phyloP scores from a whole-genome alignment of 2,888 invertebrate species.

The Cephonodes hylas region DNA sequence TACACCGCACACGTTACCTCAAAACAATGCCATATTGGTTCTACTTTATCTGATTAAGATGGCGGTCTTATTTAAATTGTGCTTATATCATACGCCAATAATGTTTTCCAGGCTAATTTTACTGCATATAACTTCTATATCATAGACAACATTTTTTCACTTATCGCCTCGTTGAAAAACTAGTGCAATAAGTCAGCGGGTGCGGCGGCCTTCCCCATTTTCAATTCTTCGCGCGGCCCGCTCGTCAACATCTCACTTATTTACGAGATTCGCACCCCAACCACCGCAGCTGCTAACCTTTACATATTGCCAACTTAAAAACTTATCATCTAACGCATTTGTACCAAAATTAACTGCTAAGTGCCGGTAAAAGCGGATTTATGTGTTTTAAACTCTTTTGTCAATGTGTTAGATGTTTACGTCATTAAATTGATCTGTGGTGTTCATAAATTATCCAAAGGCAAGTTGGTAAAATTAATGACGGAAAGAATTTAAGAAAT shows the following conservation, averaged over 20 bases:
- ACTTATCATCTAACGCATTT: conserved; percentile 1
- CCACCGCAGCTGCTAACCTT: conserved; percentile 47
- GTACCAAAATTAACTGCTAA: too few relatives aligned
- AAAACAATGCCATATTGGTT: too few relatives aligned
- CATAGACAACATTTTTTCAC: neutral
- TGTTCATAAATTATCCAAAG: too few relatives aligned
- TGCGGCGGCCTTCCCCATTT: conserved; percentile 39
- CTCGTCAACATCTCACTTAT: conserved; percentile 76
- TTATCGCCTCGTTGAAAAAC: neutral
- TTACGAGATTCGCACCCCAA: conserved; percentile 65
- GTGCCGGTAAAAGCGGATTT: neutral
- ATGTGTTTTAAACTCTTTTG: neutral
- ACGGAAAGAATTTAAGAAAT: too few relatives aligned
- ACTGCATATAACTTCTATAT: neutral
- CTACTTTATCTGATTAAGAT: too few relatives aligned
- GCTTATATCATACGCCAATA: too few relatives aligned
- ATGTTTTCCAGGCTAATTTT: too few relatives aligned
- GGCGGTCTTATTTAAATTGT: too few relatives aligned
- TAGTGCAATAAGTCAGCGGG: conserved; percentile 2
- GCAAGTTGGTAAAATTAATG: too few relatives aligned
- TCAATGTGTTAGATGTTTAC: too few relatives aligned
- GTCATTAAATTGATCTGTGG: too few relatives aligned
- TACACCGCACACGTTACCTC: too few relatives aligned
- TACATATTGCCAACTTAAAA: conserved; percentile 5
- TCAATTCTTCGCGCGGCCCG: conserved; percentile 59